Conservation (phyloP, 2,888 invertebrate species). For the Autographa pulchrina region DNA sequence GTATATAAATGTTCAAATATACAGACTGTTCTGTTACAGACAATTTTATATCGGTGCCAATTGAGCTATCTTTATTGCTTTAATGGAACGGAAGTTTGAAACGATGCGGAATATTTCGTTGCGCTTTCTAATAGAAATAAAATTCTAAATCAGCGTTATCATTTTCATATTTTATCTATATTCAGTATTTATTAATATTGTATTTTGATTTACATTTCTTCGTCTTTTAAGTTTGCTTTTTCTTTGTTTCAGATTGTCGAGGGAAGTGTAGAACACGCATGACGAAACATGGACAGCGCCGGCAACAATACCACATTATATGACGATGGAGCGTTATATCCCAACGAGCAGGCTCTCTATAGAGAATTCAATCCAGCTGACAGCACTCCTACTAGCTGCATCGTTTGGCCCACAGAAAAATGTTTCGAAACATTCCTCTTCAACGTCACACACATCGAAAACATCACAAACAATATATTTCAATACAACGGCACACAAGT, state of each 20-base stretch:
- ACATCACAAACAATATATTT: constrained; percentile 67
- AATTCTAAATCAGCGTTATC: too few relatives aligned
- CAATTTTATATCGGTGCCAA: neutral
- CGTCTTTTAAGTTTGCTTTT: neutral
- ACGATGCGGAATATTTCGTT: neutral
- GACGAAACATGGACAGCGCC: constrained; percentile 85
- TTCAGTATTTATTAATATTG: too few relatives aligned
- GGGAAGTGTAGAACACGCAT: constrained; percentile 71
- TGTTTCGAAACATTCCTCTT: constrained; percentile 73
- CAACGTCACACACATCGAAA: constrained; percentile 70
- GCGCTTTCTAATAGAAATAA: neutral
- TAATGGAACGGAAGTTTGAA: neutral
- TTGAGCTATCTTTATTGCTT: constrained; percentile 5
- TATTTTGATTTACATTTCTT: too few relatives aligned
- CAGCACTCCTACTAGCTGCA: constrained; percentile 60
- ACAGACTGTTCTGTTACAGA: neutral
- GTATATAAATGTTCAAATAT: neutral
- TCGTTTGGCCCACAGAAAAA: constrained; percentile 79
- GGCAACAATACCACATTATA: constrained; percentile 86
- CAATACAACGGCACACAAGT: constrained; percentile 77
- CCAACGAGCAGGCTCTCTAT: constrained; percentile 69
- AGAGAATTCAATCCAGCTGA: constrained; percentile 68
- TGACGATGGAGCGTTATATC: constrained; percentile 70
- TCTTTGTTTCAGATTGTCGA: constrained; percentile 76
- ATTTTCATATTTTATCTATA: too few relatives aligned